Conservation (phyloP, 1,140 invertebrate genomes). For the Formica selysi region DNA sequence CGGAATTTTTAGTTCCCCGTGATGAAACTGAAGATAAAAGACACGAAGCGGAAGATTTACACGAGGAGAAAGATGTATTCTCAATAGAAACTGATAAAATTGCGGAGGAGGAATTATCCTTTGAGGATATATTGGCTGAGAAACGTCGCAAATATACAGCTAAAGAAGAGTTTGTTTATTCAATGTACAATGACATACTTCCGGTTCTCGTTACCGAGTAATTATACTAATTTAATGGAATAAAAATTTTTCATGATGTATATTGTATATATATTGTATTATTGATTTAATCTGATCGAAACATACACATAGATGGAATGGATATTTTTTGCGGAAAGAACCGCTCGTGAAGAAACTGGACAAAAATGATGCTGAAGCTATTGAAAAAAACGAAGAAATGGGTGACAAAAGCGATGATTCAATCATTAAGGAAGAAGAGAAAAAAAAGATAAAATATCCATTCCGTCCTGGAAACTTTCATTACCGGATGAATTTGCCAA, state of each 20-base stretch:
- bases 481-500: conserved; percentile 77
- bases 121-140: conserved; percentile 68
- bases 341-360: not conserved
- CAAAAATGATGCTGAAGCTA: not conserved
- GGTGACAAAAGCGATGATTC: not conserved
- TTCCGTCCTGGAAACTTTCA: conserved; percentile 61
- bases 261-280: not conserved
- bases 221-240: conserved; percentile 32
- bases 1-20: not conserved
- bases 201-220: conserved; percentile 67
- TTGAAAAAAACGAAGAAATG: not conserved
- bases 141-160: conserved; percentile 63
- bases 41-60: conserved; percentile 26
- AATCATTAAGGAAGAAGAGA: not conserved
- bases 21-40: conserved; percentile 4
- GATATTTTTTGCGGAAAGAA: conserved; percentile 49
- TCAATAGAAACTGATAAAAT: conserved; percentile 3
- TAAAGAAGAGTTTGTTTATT: conserved; percentile 70
- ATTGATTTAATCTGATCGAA: not conserved
- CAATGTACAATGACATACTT: conserved; percentile 72
- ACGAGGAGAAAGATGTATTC: not conserved
- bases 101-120: conserved; percentile 38
- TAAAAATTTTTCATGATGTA: not conserved
- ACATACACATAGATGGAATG: conserved; percentile 58
- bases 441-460: not conserved